These are phyloP conservation scores for Salvelinus fontinalis DNA, from an alignment of 2,113 vertebrate genomes.

Conservation along the genomic window DNA sequence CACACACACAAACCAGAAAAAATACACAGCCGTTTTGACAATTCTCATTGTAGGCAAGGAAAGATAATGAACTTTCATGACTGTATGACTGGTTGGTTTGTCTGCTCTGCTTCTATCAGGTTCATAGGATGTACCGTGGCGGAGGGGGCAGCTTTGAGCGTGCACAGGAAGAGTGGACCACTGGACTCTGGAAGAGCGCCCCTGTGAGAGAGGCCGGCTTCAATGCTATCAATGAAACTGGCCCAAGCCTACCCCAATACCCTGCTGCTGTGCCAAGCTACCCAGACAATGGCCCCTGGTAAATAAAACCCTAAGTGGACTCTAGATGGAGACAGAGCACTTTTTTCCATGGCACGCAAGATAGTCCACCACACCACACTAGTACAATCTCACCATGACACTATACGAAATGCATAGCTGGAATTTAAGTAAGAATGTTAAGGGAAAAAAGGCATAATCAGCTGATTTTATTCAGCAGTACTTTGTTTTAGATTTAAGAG, in stretches of 20 bases:
- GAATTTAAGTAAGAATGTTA: constrained; percentile 27
- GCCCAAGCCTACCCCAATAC: constrained; percentile 91
- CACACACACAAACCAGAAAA: background rate
- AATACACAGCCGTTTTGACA: background rate
- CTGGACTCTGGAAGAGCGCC: constrained; percentile 82
- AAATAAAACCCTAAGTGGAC: constrained; percentile 56
- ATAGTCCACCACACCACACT: background rate
- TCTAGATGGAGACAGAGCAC: constrained; percentile 52
- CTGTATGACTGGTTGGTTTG: background rate
- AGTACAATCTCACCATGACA: constrained; percentile 19
- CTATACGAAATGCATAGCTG: background rate
- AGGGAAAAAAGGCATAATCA: background rate
- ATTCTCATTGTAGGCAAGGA: background rate
- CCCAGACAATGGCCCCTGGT: constrained; percentile 77
- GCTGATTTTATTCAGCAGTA: background rate
- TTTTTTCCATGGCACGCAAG: constrained; percentile 1
- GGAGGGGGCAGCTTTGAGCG: constrained; percentile 86
- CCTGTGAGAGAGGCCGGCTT: constrained; percentile 82
- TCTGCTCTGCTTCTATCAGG: constrained; percentile 66
- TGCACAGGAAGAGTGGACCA: constrained; percentile 90
- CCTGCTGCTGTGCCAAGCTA: constrained; percentile 89
- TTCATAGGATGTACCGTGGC: constrained; percentile 89
- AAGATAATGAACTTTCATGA: background rate
- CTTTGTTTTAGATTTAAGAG: background rate
- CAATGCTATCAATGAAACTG: constrained; percentile 78